These are phyloP conservation scores for Mythimna loreyi DNA, from an alignment of 2,888 invertebrate genomes.

Conservation along the genomic window DNA sequence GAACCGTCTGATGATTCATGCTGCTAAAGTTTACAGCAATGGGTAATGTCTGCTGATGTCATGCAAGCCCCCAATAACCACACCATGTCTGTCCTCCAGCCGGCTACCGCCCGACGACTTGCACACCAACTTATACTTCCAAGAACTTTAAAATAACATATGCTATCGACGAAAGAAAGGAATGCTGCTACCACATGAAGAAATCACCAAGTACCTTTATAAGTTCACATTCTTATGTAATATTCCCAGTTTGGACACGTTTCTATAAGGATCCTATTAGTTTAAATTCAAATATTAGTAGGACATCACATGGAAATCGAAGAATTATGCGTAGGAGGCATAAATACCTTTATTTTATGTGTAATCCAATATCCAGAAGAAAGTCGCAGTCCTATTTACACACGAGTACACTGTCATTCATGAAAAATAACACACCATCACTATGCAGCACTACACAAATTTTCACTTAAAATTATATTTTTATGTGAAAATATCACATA, in stretches of 20 bases:
- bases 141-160: conserved; percentile 74
- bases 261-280: conserved; percentile 39
- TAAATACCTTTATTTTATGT: conserved; percentile 89
- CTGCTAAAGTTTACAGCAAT: conserved; percentile 81
- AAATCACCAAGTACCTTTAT: conserved; percentile 60
- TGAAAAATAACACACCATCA: conserved; percentile 87
- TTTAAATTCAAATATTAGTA: conserved; percentile 50
- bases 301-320: conserved; percentile 63
- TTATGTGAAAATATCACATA: conserved; percentile 89
- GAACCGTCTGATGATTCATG: conserved; percentile 80
- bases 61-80: conserved; percentile 75
- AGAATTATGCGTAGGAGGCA: conserved; percentile 83
- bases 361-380: conserved; percentile 90
- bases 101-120: conserved; percentile 59
- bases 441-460: conserved; percentile 88
- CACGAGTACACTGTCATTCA: conserved; percentile 88
- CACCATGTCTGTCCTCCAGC: conserved; percentile 62
- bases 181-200: conserved; percentile 57
- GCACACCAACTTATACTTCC: conserved; percentile 72
- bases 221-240: conserved; percentile 84
- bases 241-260: conserved; percentile 70
- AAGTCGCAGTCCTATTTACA: conserved; percentile 88
- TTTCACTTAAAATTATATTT: conserved; percentile 87
- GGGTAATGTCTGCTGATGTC: conserved; percentile 86
- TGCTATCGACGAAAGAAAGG: conserved; percentile 65